Percentiles rank a stretch among this genome's conserved stretches.
Evolutionary conservation across 2,888 invertebrate genomes (phyloP).

Genomic region (Amphipyra berbera): DNA sequence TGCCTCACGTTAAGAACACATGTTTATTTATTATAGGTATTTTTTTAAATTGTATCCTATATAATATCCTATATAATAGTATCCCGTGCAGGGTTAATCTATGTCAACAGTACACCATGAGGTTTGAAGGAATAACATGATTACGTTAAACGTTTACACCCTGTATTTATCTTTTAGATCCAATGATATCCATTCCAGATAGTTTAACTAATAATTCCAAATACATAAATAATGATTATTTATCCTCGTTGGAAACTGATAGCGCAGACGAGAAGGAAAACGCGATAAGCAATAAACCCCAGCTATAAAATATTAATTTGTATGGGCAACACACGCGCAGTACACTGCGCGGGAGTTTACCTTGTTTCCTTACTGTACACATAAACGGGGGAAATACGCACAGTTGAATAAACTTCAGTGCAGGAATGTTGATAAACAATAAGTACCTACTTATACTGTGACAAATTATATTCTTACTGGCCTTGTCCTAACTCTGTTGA

Average conservation of each 20-base stretch:
- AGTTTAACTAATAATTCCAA: not conserved
- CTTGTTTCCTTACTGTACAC: not conserved
- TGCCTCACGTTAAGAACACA: too few relatives aligned
- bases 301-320: constrained; percentile 18
- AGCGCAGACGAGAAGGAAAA: constrained; percentile 22
- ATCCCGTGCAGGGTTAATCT: too few relatives aligned
- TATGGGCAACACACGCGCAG: constrained; percentile 17
- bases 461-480: too few relatives aligned
- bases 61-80: too few relatives aligned
- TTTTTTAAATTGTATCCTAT: too few relatives aligned
- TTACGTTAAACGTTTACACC: too few relatives aligned
- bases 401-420: constrained; percentile 37
- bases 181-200: too few relatives aligned
- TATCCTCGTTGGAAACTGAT: constrained; percentile 10
- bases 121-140: too few relatives aligned
- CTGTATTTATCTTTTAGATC: too few relatives aligned
- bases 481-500: too few relatives aligned
- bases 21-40: too few relatives aligned
- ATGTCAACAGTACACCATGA: too few relatives aligned
- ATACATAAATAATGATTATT: not conserved
- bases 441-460: not conserved
- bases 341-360: constrained; percentile 34
- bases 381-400: constrained; percentile 36
- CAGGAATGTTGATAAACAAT: not conserved
- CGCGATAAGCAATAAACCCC: constrained; percentile 33